Percentiles rank a stretch among this genome's conserved stretches.
Conservation (phyloP, 1,140 invertebrate species). For the Pachypsylla venusta region DNA sequence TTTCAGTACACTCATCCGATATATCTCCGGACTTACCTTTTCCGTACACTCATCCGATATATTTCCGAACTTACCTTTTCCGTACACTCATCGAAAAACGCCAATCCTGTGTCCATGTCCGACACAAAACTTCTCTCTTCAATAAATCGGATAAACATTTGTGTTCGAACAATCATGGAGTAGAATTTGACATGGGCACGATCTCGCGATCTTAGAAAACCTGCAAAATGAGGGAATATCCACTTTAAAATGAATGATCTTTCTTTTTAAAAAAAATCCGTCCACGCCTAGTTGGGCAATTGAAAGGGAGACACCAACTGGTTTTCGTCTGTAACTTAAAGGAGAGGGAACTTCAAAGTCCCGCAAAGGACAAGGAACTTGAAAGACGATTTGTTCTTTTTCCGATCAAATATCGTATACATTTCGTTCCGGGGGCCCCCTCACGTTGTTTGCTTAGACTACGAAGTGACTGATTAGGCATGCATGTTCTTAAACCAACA, state of each 20-base stretch:
- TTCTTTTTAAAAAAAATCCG: too few relatives aligned
- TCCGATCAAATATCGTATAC: too few relatives aligned
- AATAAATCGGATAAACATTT: constrained; percentile 97
- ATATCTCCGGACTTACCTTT: background rate
- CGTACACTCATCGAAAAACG: constrained; percentile 96
- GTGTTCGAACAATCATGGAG: constrained; percentile 73
- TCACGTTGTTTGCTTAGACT: too few relatives aligned
- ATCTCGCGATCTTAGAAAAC: constrained; percentile 46
- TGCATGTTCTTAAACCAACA: too few relatives aligned
- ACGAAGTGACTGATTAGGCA: too few relatives aligned
- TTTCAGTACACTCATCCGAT: constrained; percentile 93
- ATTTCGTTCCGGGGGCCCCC: too few relatives aligned
- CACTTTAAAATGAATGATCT: background rate
- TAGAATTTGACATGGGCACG: constrained; percentile 86
- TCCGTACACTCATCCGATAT: constrained; percentile 38
- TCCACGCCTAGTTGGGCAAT: too few relatives aligned
- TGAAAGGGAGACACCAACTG: too few relatives aligned
- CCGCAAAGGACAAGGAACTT: too few relatives aligned
- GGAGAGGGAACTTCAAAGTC: too few relatives aligned
- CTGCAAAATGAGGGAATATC: constrained; percentile 27
- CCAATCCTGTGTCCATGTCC: constrained; percentile 79
- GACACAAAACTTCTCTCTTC: constrained; percentile 97
- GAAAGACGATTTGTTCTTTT: too few relatives aligned
- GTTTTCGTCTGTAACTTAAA: too few relatives aligned
- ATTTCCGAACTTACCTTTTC: constrained; percentile 50